Conservation (phyloP, 2,113 vertebrate species). For the Mormyrus iriodes region DNA sequence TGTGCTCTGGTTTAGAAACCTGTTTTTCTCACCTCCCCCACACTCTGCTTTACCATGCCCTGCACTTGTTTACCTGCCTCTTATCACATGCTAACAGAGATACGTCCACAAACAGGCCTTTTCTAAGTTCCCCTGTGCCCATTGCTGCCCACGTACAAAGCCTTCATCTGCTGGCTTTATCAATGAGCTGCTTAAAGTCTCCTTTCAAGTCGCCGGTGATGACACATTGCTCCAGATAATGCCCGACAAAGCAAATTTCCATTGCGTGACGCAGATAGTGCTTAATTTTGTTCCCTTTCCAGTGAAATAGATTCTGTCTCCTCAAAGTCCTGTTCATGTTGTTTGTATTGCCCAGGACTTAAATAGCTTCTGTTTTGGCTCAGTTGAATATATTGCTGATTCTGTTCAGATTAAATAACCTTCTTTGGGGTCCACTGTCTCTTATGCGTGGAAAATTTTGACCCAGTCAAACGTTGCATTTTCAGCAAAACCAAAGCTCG, state of each 20-base stretch:
- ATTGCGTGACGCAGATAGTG: background rate
- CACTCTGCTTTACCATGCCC: background rate
- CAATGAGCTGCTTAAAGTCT: background rate
- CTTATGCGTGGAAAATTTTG: background rate
- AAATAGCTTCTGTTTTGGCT: background rate
- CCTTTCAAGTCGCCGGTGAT: background rate
- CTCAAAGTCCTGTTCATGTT: background rate
- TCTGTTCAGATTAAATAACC: background rate
- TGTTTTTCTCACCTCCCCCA: background rate
- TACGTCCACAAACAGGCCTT: too few relatives aligned
- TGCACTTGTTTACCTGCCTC: background rate
- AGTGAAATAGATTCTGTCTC: background rate
- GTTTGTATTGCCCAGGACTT: background rate
- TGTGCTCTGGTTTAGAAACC: background rate
- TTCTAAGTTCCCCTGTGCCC: background rate
- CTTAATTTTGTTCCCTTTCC: background rate
- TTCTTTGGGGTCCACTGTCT: background rate
- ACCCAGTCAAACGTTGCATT: background rate
- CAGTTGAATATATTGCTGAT: background rate
- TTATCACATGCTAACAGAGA: background rate
- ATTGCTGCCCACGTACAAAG: too few relatives aligned
- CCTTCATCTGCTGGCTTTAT: background rate
- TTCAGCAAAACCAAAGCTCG: background rate
- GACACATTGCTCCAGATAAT: background rate
- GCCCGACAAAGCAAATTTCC: background rate